Conservation (phyloP, 2,888 invertebrate genomes). For the Actias luna region DNA sequence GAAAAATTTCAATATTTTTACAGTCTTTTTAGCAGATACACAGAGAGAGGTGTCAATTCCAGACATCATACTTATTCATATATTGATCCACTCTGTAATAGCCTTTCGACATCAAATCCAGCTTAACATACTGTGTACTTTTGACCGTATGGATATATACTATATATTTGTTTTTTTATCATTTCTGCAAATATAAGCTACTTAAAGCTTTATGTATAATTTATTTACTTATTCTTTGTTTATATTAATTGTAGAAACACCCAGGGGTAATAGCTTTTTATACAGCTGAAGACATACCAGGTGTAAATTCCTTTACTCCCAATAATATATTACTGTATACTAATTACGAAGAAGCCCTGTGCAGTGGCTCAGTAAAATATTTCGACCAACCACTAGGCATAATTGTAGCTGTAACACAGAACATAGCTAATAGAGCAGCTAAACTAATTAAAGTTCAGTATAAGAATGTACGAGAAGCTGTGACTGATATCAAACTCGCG, state of each 20-base stretch:
- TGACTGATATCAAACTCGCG: slow-evolving; percentile 43
- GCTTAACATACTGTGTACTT: no score
- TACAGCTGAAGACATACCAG: slow-evolving; percentile 85
- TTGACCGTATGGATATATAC: no score
- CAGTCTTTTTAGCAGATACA: no score
- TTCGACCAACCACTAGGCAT: slow-evolving; percentile 51
- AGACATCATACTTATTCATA: no score
- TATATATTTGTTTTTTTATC: no score
- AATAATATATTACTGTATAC: slow-evolving; percentile 27
- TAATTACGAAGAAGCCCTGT: slow-evolving; percentile 59
- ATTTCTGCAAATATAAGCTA: no score
- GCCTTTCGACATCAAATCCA: no score
- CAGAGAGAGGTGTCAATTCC: no score
- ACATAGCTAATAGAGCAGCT: slow-evolving; percentile 76
- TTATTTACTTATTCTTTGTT: no score
- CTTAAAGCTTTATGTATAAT: no score
- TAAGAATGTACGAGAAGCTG: slow-evolving; percentile 53
- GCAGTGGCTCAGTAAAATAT: slow-evolving; percentile 42
- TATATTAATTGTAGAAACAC: slow-evolving; percentile 65
- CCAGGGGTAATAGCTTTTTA: slow-evolving; percentile 85
- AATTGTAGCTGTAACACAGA: slow-evolving; percentile 80
- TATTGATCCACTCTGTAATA: no score
- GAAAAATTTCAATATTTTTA: no score
- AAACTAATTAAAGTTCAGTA: slow-evolving; percentile 77
- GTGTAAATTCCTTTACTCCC: slow-evolving; percentile 78